Conservation (phyloP, 2,888 invertebrate species). For the Caprella mutica region DNA sequence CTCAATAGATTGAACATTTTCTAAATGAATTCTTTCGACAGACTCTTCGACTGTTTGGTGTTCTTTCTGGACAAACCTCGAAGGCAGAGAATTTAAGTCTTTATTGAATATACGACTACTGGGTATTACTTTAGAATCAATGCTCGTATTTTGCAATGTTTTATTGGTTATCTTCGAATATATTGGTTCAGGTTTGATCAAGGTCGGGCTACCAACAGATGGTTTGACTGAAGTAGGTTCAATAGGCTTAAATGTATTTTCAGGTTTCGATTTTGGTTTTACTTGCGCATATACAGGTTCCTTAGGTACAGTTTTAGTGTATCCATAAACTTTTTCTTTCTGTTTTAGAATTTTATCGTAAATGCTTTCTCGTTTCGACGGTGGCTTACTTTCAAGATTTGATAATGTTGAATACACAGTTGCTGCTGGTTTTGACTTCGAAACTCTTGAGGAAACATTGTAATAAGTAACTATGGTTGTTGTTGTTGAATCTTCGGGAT, state of each 20-base stretch:
- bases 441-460: too few species aligned
- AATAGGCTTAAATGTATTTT: conserved; percentile 28
- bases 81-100: too few species aligned
- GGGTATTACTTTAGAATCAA: conserved; percentile 1
- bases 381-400: too few species aligned
- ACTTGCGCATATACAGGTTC: conserved; percentile 26
- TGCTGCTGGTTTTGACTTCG: too few species aligned
- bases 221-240: conserved; percentile 15
- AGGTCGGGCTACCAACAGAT: not conserved
- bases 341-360: conserved; percentile 23
- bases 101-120: too few species aligned
- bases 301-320: conserved; percentile 8
- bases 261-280: conserved; percentile 21
- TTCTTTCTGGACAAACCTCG: too few species aligned
- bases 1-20: conserved; percentile 14
- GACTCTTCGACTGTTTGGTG: too few species aligned
- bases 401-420: too few species aligned
- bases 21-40: conserved; percentile 19
- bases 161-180: conserved; percentile 17
- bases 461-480: too few species aligned
- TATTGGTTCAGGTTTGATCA: conserved; percentile 29
- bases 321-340: conserved; percentile 17
- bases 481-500: too few species aligned
- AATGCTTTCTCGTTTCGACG: conserved; percentile 28
- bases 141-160: conserved; percentile 2